Base-by-base conservation (phyloP, 2,888 invertebrate genomes). In the Dolichopus griseipennis region DNA sequence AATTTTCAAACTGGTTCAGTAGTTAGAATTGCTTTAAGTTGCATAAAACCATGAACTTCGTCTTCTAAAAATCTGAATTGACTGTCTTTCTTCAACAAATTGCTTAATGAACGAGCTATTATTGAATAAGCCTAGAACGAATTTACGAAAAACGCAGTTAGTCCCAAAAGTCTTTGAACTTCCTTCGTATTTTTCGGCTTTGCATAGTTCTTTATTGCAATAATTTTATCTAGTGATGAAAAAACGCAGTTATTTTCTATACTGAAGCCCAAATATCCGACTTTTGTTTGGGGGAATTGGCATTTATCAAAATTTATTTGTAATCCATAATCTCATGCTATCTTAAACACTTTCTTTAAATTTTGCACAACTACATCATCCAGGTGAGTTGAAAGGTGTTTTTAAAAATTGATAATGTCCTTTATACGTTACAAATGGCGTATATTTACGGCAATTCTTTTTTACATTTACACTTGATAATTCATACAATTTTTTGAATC, bases 301-400 rank as follows among this genome's bases (percentile, higher is more conserved):
- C 67, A 72, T 66, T 73, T 73, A 20, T 69, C 70, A 21, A 69
- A 34, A 63, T 72, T 73, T 4, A 72, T 63, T 34, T 72, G 65
- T n/a, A 73, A 37, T 1, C 71, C 70, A 62, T 70, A 67, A 22
- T 66, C 27, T 6, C 69, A 61, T 9, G 72, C 72, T 8, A 67
- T 37, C 5, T 62, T 21, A 1, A 72, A 41, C 34, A 72, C 72
- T 2, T 62, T 18, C 43, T 68, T 63, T 12, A 74, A 65, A 67
- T 68, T 67, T 15, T 64, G 12, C n/a, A 73, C 12, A 4, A 66
- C 70, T 12, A 70, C 69, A 10, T 70, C 65, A 41, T 72, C 70
- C 70, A 2, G 75, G 76, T 0, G 74, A 76, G 61, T 78, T 77
- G 1, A 82, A 82, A 0, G 80, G 81, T 64, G 75, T 69, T 64